Evolutionary conservation across 2,888 invertebrate species (phyloP), one percentile per base, ranked within the genome.

Genomic region (Pammene aurita): DNA sequence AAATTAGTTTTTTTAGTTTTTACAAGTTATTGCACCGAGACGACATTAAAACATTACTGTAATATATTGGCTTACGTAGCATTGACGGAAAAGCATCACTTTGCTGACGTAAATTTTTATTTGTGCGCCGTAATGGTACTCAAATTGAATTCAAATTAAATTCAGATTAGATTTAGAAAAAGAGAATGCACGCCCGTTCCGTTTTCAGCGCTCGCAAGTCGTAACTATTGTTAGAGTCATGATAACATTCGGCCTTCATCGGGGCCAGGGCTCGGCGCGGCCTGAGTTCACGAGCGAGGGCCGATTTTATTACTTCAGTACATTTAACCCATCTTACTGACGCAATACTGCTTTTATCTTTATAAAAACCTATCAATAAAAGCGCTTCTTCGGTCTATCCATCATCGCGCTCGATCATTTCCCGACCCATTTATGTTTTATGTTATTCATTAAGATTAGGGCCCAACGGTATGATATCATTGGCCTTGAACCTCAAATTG

Each of bases 311-410:
- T 85, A 79, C 87, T 80, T 72, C 80, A 83, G 82, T 87, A 84
- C 86, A 89, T 89, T 86, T 89, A 87, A 85, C 88, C 84, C 82
- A 88, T 86, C 84, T 84, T 85, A 84, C 80, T 88, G 90, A 89
- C 88, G 89, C 85, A 90, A 89, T 82, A 80, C 74, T 74, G 66
- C 74, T 83, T 84, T 83, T 85, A 87, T 84, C 79, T 76, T 72
- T 57, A 65, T 70, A 74, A 72, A 63, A 67, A 67, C 56, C 67
- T 52, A 68, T 63, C 57, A 64, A 42, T 68, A 63, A 63, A 52
- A 67, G 42, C 57, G 34, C 55, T 18, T 50, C 16, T 42, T 35
- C 57, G 13, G 38, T 68, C 44, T 35, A 64, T 58, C 68, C 42
- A 63, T 68, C 68, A 63, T 58, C 57, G 57, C 57, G 50, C n/a